Base-by-base conservation (phyloP, 2,888 invertebrate species). In the Prosapia bicincta region DNA sequence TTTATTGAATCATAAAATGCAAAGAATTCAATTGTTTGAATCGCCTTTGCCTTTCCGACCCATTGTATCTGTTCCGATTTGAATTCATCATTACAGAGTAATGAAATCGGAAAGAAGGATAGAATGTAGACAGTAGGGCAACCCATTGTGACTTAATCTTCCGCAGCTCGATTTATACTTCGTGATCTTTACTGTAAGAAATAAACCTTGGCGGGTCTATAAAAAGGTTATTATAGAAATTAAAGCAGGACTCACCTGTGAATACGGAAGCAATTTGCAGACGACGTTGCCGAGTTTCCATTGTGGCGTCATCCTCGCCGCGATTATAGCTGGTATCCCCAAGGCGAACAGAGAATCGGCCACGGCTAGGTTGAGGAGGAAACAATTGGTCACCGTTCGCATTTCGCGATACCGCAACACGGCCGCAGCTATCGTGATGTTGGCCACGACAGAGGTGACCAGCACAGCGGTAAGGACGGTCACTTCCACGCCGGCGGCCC, bases 341-440 rank as follows among this genome's bases (percentile, higher is more conserved):
- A 86, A 79, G 25, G 87, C 86, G 81, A 89, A 88, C 70, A 89
- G 82, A 77, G 91, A 84, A 84, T 92, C 92, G 25, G 92, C 88
- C 77, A 90, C 89, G 15, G 91, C 91, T 81, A 89, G 83, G 83
- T 89, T 89, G 79, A 88, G 85, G 73, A 89, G 85, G 82, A 88
- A 88, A 80, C 87, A 86, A 82, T 88, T 89, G 78, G 88, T 88
- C 76, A 89, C 88, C 38, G 88, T 88, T 80, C 86, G 84, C 86
- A 88, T 87, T 81, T 88, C 87, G 65, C 86, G 84, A 80, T 85
- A 88, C 82, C 86, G 84, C 74, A 88, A 83, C 72, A 88, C 86
- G 78, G 88, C 88, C 43, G 85, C 83, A 13, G 86, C 86, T 77
- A 89, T 87, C 71, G 86, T 85, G 65, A 86, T 82, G 82, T 89